These are phyloP conservation scores for Latrodectus hesperus DNA, from an alignment of 2,888 invertebrate genomes.

Conservation along the genomic window DNA sequence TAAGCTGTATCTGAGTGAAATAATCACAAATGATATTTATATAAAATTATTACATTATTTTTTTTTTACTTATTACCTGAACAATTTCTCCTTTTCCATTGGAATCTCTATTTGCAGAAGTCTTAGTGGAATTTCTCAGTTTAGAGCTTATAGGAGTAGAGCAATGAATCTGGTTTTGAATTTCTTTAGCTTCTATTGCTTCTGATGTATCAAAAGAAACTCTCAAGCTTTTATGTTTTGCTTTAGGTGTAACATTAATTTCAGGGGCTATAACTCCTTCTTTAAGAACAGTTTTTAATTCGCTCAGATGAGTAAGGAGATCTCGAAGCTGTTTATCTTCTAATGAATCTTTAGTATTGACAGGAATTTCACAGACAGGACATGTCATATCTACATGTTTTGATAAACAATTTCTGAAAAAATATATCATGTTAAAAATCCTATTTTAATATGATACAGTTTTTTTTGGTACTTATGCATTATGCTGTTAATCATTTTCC, in stretches of 20 bases:
- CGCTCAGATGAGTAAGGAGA: slow-evolving; percentile 3
- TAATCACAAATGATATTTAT: no score
- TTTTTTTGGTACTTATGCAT: no score
- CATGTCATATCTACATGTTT: slow-evolving; percentile 23
- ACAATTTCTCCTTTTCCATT: no score
- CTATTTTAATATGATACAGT: no score
- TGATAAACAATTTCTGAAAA: slow-evolving; percentile 4
- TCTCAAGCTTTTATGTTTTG: no score
- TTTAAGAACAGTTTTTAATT: slow-evolving; percentile 17
- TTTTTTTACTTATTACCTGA: no score
- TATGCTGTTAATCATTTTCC: no score
- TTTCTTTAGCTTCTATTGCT: not conserved
- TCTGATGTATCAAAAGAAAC: not conserved
- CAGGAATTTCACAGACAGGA: slow-evolving; percentile 39
- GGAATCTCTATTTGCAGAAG: no score
- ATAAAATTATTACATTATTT: no score
- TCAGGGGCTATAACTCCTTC: not conserved
- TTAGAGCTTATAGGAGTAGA: not conserved
- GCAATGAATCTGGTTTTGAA: not conserved
- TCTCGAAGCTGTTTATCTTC: slow-evolving; percentile 51
- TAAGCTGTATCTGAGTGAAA: no score
- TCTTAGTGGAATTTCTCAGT: not conserved
- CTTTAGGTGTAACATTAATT: no score
- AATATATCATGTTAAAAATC: no score
- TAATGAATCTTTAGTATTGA: slow-evolving; percentile 36